Evolutionary conservation across 2,888 invertebrate genomes (phyloP).

Genomic region (Margaritifera margaritifera): DNA sequence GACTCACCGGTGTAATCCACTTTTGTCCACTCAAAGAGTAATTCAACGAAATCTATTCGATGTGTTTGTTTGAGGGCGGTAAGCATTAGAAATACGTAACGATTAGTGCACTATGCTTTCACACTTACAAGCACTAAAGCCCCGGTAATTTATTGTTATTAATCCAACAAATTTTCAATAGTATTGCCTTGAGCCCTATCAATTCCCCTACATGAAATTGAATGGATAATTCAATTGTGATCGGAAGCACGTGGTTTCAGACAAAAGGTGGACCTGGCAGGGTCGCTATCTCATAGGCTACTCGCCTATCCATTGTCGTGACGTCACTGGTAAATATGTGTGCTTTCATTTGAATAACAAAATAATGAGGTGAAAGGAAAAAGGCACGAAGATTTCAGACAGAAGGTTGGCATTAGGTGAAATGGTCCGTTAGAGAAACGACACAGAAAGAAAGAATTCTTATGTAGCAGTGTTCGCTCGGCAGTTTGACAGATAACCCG

Average conservation of each 20-base stretch:
- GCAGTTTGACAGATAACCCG: constrained; percentile 1
- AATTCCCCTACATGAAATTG: no score
- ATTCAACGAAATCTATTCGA: no score
- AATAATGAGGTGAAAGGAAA: constrained; percentile 20
- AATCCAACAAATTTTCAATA: no score
- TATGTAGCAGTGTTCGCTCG: neutral
- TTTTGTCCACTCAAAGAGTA: no score
- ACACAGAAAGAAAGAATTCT: neutral
- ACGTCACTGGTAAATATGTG: constrained; percentile 20
- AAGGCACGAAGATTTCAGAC: constrained; percentile 4
- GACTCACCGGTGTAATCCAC: no score
- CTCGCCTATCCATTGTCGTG: constrained; percentile 9
- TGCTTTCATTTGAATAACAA: constrained; percentile 29
- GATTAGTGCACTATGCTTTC: no score
- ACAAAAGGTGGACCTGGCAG: constrained; percentile 4
- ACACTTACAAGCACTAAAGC: no score
- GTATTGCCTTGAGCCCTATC: no score
- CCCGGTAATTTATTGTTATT: no score
- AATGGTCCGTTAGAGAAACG: constrained; percentile 1
- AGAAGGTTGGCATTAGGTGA: constrained; percentile 2
- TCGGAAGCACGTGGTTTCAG: neutral
- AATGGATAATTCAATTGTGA: no score
- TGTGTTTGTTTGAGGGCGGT: no score
- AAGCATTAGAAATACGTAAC: no score
- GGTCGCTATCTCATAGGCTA: constrained; percentile 10